A percentile compares a stretch with the other conserved stretches of the same genome.
Conservation (phyloP, 2,888 invertebrate species). For the Philaethria dido region DNA sequence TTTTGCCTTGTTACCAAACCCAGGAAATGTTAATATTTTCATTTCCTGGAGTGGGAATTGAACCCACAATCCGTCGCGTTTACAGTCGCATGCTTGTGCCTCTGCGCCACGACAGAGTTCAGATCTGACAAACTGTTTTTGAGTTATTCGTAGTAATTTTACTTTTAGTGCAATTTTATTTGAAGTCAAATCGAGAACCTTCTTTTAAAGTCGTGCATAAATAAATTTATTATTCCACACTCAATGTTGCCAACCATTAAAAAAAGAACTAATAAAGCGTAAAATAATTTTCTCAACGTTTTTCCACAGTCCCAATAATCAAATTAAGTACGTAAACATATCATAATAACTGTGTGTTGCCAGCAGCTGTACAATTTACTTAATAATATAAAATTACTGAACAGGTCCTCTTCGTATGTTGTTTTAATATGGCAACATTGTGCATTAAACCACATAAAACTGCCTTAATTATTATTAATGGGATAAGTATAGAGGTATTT, state of each 20-base stretch:
- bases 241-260: constrained; percentile 12
- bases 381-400: constrained; percentile 75
- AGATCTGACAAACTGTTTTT: no score
- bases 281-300: constrained; percentile 27
- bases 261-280: constrained; percentile 17
- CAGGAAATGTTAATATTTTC: no score
- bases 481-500: constrained; percentile 25
- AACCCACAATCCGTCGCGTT: no score
- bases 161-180: no score
- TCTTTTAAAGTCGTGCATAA: no score
- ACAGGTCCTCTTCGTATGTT: constrained; percentile 51
- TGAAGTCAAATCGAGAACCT: no score
- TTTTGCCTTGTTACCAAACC: no score
- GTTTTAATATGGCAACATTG: constrained; percentile 37
- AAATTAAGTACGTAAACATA: constrained; percentile 77
- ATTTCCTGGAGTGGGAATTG: no score
- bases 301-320: constrained; percentile 64
- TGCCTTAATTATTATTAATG: constrained; percentile 31
- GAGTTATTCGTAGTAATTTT: no score
- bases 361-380: constrained; percentile 71
- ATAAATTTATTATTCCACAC: neutral
- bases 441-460: constrained; percentile 29
- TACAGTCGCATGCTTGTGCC: no score
- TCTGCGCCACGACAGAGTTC: no score
- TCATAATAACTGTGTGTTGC: constrained; percentile 60